A percentile compares a stretch with the other conserved stretches of the same genome.
Conservation (phyloP, 1,140 invertebrate species). For the Neodiprion fabricii region DNA sequence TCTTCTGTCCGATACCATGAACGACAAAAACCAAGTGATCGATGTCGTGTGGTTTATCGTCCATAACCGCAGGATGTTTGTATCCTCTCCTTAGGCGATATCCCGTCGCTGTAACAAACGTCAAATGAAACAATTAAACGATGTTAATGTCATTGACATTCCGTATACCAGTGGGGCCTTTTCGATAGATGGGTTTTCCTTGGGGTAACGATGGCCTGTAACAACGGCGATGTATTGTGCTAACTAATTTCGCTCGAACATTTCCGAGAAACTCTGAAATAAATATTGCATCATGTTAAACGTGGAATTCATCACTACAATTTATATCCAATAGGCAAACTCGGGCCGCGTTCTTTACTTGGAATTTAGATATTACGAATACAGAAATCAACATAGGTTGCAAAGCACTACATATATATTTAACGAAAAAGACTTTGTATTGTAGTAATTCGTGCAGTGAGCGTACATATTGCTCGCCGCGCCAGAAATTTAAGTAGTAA, state of each 20-base stretch:
- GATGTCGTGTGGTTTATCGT: slow-evolving; percentile 76
- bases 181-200: neutral
- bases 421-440: too few relatives aligned
- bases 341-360: too few relatives aligned
- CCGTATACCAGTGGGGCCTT: neutral
- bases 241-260: neutral
- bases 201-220: slow-evolving; percentile 4
- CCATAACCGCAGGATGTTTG: slow-evolving; percentile 62
- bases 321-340: too few relatives aligned
- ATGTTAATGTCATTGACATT: neutral
- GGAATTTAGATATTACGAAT: too few relatives aligned
- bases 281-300: neutral
- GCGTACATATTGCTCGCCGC: too few relatives aligned
- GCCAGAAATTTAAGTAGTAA: too few relatives aligned
- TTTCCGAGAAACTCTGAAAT: slow-evolving; percentile 4
- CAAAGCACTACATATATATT: too few relatives aligned
- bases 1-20: slow-evolving; percentile 80
- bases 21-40: slow-evolving; percentile 79
- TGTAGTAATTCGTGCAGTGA: too few relatives aligned
- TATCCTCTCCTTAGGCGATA: slow-evolving; percentile 71
- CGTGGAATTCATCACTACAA: too few relatives aligned
- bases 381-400: too few relatives aligned
- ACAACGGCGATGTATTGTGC: neutral
- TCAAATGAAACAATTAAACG: slow-evolving; percentile 9
- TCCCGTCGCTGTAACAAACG: slow-evolving; percentile 62